Percentiles rank a stretch among this genome's conserved stretches.
Evolutionary conservation across 35 echinoderm and acorn worm species (phyloP).

Genomic region (Amphiura filiformis): DNA sequence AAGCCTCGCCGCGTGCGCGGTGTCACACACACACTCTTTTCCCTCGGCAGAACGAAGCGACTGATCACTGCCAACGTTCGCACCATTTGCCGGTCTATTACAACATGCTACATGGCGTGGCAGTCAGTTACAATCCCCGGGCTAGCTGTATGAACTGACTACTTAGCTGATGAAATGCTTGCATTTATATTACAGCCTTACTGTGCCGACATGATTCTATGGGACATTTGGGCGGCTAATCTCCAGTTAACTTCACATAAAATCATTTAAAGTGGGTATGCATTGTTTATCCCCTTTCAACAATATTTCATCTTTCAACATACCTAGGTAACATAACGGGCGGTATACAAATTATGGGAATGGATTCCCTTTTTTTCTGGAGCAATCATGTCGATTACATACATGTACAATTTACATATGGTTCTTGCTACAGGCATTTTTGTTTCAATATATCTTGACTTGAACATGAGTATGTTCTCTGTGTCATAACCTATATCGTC

Average conservation of each 20-base stretch:
- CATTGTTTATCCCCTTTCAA: conserved; percentile 2
- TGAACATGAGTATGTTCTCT: neutral
- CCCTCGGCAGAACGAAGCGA: neutral
- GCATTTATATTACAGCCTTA: neutral
- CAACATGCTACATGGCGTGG: neutral
- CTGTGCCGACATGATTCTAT: neutral
- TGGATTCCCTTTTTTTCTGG: neutral
- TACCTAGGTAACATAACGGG: neutral
- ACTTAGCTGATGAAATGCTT: neutral
- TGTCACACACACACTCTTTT: neutral
- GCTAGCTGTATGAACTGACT: neutral
- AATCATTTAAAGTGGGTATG: conserved; percentile 12
- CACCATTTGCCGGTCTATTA: neutral
- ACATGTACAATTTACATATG: neutral
- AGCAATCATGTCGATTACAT: neutral
- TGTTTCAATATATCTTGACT: neutral
- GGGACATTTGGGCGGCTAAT: neutral
- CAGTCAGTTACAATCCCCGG: neutral
- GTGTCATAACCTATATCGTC: neutral
- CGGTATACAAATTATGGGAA: neutral
- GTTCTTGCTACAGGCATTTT: neutral
- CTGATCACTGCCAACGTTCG: conserved; percentile 3
- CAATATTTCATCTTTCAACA: conserved; percentile 10
- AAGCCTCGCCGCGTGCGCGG: neutral
- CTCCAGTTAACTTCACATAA: conserved; percentile 6